Conservation (phyloP, 2,888 invertebrate species). For the Caenorhabditis sp. region DNA sequence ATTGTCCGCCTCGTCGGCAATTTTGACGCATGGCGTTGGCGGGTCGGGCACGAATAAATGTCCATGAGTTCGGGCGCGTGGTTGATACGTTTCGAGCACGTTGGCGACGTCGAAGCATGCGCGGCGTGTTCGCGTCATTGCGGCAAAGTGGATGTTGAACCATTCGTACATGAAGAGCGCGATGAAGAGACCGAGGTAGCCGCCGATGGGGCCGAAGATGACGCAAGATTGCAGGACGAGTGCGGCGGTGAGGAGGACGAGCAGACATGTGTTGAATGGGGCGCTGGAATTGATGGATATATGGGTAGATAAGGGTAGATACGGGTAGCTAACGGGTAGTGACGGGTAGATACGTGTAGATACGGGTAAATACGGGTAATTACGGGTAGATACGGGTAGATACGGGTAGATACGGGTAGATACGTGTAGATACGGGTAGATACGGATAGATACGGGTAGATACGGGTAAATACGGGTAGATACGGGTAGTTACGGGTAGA, state of each 20-base stretch:
- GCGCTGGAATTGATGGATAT: too few relatives aligned
- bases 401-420: too few relatives aligned
- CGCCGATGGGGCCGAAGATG: slow-evolving; percentile 9
- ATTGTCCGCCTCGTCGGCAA: slow-evolving; percentile 25
- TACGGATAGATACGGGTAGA: too few relatives aligned
- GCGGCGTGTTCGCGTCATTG: slow-evolving; percentile 52
- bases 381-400: too few relatives aligned
- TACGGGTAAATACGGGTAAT: too few relatives aligned
- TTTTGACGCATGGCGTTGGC: slow-evolving; percentile 47
- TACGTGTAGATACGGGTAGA: too few relatives aligned
- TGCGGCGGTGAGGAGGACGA: slow-evolving; percentile 18
- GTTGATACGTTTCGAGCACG: slow-evolving; percentile 65
- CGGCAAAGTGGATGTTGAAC: slow-evolving; percentile 47
- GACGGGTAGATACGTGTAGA: too few relatives aligned
- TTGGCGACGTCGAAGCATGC: slow-evolving; percentile 65
- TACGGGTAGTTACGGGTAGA: too few relatives aligned
- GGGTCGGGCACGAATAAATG: slow-evolving; percentile 56
- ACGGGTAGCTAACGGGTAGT: too few relatives aligned
- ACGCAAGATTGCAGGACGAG: slow-evolving; percentile 11
- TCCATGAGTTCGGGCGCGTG: slow-evolving; percentile 60
- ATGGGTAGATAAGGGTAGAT: too few relatives aligned
- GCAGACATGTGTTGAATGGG: slow-evolving; percentile 34
- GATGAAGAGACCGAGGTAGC: slow-evolving; percentile 17
- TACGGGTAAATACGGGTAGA: too few relatives aligned
- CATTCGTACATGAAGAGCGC: slow-evolving; percentile 48